Percentiles rank a stretch among this genome's conserved stretches.
Evolutionary conservation across 37 sponge, comb jelly and placozoan genomes (phyloP).

Genomic region (Agelas oroides): DNA sequence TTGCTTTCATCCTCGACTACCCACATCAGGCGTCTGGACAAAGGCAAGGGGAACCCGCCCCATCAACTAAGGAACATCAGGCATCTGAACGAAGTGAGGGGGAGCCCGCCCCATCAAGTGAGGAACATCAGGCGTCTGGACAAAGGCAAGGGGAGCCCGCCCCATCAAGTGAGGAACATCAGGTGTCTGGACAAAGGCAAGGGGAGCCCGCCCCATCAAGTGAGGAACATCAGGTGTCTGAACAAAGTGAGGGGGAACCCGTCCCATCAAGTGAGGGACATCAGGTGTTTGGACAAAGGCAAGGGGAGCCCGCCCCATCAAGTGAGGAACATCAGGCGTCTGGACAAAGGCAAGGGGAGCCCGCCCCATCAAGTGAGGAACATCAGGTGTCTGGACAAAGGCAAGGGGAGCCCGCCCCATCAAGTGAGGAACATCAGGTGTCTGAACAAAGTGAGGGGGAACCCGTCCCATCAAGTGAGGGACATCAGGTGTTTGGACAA

Average conservation of each 20-base stretch:
- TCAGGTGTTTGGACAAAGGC: not conserved
- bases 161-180: not conserved
- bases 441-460: slow-evolving; percentile 1
- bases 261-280: not conserved
- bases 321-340: not conserved
- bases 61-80: not conserved
- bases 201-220: not conserved
- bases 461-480: not conserved
- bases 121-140: not conserved
- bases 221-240: not conserved
- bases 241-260: not conserved
- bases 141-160: not conserved
- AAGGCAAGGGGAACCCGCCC: not conserved
- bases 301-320: not conserved
- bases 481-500: not conserved
- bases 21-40: not conserved
- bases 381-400: not conserved
- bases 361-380: not conserved
- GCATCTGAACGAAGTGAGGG: not conserved
- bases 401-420: not conserved
- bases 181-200: not conserved
- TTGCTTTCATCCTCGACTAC: slow-evolving; percentile 63
- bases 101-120: not conserved
- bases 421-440: not conserved
- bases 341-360: not conserved